These are phyloP conservation scores for Cottoperca gobio DNA, from an alignment of 2,797 vertebrate genomes.

Conservation along the genomic window DNA sequence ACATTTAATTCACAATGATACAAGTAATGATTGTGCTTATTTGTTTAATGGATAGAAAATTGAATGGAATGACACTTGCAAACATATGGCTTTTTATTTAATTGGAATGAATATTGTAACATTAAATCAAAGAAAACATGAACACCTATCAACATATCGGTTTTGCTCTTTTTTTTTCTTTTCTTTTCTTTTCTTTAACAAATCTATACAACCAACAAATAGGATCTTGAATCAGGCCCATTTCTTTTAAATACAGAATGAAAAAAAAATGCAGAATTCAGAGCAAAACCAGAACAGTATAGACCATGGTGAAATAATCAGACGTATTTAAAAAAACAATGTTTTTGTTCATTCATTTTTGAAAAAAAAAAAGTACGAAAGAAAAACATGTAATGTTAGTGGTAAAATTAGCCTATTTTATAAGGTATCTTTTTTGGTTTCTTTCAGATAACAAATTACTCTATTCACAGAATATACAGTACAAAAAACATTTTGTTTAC, in stretches of 20 bases:
- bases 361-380: conserved; percentile 10
- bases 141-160: conserved; percentile 62
- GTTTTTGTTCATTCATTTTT: conserved; percentile 54
- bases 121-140: conserved; percentile 78
- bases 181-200: too few species aligned
- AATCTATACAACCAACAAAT: conserved; percentile 66
- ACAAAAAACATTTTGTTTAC: conserved; percentile 70
- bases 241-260: conserved; percentile 71
- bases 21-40: not conserved
- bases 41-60: conserved; percentile 5
- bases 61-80: conserved; percentile 57
- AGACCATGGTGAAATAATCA: conserved; percentile 65
- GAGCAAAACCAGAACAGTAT: conserved; percentile 63
- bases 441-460: conserved; percentile 78
- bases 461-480: conserved; percentile 83
- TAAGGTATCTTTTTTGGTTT: conserved; percentile 77
- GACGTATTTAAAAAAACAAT: conserved; percentile 66
- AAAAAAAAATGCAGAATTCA: conserved; percentile 56
- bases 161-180: conserved; percentile 55
- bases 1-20: not conserved
- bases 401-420: conserved; percentile 64
- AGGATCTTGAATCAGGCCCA: conserved; percentile 48
- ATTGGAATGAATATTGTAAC: conserved; percentile 79
- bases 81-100: conserved; percentile 86
- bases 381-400: conserved; percentile 51